phyloP scores from a whole-genome alignment of 2,113 vertebrate species.

The Sturnus vulgaris region DNA sequence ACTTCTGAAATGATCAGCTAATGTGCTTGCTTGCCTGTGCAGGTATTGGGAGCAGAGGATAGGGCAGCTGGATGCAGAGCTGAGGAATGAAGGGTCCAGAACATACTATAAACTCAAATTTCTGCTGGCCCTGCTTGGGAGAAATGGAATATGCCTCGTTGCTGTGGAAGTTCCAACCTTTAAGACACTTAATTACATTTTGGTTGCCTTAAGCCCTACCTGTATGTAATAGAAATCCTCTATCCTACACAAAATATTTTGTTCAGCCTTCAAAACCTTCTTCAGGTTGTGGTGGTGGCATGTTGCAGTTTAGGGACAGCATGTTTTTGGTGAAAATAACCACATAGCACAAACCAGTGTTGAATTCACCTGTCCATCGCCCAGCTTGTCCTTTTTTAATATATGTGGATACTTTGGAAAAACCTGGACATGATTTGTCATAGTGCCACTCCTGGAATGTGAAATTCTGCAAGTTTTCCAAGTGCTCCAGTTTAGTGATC shows the following conservation, averaged over 20 bases:
- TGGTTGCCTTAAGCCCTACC: neutral
- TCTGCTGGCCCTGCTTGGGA: neutral
- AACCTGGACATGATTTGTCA: neutral
- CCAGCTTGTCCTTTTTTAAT: neutral
- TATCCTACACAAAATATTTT: neutral
- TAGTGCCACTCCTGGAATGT: neutral
- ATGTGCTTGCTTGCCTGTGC: neutral
- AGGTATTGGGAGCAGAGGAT: neutral
- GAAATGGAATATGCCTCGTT: neutral
- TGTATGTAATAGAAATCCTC: neutral
- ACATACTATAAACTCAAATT: neutral
- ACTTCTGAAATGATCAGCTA: neutral
- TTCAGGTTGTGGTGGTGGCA: neutral
- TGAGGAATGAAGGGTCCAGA: neutral
- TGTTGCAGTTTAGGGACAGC: rapidly evolving
- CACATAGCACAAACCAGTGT: neutral
- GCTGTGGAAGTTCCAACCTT: neutral
- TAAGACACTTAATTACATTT: neutral
- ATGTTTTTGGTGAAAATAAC: neutral
- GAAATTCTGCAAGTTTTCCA: neutral
- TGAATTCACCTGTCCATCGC: neutral
- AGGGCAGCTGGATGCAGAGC: neutral
- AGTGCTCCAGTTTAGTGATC: neutral
- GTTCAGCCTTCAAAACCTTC: neutral
- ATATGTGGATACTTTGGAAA: neutral